Conservation (phyloP, 2,113 vertebrate genomes). For the Platysternon megacephalum region DNA sequence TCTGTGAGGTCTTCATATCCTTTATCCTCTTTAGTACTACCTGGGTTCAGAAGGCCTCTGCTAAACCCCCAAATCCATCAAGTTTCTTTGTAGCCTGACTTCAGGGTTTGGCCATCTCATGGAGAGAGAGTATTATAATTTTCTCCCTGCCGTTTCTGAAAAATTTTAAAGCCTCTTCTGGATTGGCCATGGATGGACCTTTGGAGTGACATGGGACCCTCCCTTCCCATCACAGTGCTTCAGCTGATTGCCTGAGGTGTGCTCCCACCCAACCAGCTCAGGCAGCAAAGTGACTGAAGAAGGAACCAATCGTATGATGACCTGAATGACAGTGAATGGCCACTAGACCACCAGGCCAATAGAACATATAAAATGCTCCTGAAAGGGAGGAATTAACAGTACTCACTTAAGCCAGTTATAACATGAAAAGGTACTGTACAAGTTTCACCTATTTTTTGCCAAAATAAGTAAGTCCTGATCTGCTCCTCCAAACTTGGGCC, state of each 20-base stretch:
- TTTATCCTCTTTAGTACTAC: not conserved
- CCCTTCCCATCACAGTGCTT: not conserved
- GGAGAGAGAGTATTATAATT: not conserved
- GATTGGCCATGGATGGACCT: not conserved
- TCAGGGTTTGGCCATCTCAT: not conserved
- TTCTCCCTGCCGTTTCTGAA: not conserved
- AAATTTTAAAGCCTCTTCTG: not conserved
- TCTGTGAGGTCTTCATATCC: not conserved
- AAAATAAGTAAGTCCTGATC: not conserved
- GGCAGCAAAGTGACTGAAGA: not conserved
- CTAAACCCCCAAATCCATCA: not conserved
- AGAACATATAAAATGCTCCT: not conserved
- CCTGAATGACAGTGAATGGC: not conserved
- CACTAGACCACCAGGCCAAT: not conserved
- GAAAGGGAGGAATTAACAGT: not conserved
- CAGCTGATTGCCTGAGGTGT: not conserved
- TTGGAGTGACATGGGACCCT: not conserved
- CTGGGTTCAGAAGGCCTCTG: not conserved
- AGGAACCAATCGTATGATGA: not conserved
- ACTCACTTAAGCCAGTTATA: not conserved
- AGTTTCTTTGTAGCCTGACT: not conserved
- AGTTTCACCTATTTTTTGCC: not conserved
- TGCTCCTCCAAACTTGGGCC: not conserved
- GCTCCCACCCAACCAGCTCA: not conserved
- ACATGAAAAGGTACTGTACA: not conserved